phyloP scores from a whole-genome alignment of 2,113 vertebrate species.

The Gasterosteus nipponicus region DNA sequence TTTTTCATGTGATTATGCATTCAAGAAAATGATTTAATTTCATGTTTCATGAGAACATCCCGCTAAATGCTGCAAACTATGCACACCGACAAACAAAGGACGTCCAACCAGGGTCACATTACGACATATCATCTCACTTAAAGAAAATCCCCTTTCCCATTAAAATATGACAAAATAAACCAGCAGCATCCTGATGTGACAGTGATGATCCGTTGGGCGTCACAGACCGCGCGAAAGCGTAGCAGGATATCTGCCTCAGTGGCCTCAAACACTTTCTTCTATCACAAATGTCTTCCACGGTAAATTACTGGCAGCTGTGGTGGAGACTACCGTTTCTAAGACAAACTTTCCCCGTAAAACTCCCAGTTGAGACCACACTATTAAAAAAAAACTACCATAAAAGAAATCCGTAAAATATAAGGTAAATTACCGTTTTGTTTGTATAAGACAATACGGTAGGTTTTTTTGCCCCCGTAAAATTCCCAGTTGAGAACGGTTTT shows the following conservation, averaged over 20 bases:
- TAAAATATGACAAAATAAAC: background rate
- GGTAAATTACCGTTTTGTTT: too few relatives aligned
- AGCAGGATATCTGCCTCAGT: background rate
- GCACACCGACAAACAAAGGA: background rate
- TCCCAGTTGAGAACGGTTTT: too few relatives aligned
- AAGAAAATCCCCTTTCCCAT: background rate
- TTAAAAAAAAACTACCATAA: too few relatives aligned
- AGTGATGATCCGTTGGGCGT: background rate
- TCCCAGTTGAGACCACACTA: too few relatives aligned
- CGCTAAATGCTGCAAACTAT: background rate
- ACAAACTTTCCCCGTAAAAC: too few relatives aligned
- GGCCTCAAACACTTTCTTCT: too few relatives aligned
- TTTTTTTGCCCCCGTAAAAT: too few relatives aligned
- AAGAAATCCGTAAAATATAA: too few relatives aligned
- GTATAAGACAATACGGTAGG: too few relatives aligned
- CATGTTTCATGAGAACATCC: background rate
- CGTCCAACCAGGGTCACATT: background rate
- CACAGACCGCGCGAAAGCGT: background rate
- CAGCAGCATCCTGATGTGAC: background rate
- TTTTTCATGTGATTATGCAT: background rate
- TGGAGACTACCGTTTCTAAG: too few relatives aligned
- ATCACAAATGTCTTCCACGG: background rate
- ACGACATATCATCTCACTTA: background rate
- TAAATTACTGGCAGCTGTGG: too few relatives aligned
- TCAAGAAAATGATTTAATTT: background rate